Conservation (phyloP, 2,888 invertebrate genomes). For the Craniophora ligustri region DNA sequence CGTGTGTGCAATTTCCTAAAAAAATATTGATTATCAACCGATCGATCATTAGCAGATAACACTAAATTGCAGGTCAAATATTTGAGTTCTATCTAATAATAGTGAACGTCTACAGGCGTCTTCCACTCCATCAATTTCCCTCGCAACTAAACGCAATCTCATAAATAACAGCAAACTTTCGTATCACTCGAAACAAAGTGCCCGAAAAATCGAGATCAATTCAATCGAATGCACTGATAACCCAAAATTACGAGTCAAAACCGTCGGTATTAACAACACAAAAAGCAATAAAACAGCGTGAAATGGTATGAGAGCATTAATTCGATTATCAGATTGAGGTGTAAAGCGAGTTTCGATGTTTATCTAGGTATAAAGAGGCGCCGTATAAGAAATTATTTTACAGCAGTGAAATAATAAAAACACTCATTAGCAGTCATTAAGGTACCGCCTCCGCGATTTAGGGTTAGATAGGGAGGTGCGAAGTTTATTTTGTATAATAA, state of each 20-base stretch:
- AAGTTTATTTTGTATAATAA: slow-evolving; percentile 81
- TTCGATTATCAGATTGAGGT: slow-evolving; percentile 89
- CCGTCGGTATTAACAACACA: slow-evolving; percentile 80
- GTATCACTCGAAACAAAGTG: slow-evolving; percentile 51
- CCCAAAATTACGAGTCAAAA: slow-evolving; percentile 83
- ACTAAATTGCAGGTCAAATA: neutral
- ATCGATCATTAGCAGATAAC: too few species aligned
- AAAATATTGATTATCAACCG: too few species aligned
- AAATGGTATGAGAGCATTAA: slow-evolving; percentile 87
- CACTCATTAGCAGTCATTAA: slow-evolving; percentile 88
- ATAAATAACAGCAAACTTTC: slow-evolving; percentile 60
- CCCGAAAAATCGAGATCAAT: slow-evolving; percentile 77
- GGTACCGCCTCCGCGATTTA: slow-evolving; percentile 82
- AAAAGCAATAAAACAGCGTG: slow-evolving; percentile 87
- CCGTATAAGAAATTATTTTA: slow-evolving; percentile 87
- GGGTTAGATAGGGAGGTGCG: slow-evolving; percentile 81
- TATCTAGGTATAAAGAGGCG: slow-evolving; percentile 88
- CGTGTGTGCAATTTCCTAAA: too few species aligned
- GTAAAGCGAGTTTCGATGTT: slow-evolving; percentile 88
- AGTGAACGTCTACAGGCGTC: neutral
- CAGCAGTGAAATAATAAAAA: slow-evolving; percentile 87
- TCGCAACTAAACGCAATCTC: slow-evolving; percentile 42
- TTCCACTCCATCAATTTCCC: slow-evolving; percentile 17
- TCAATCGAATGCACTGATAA: slow-evolving; percentile 84
- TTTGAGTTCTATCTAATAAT: neutral